Percentiles rank a stretch among this genome's conserved stretches.
These are phyloP conservation scores for Mionectes macconnelli DNA, from an alignment of 2,113 vertebrate species.

Conservation along the genomic window DNA sequence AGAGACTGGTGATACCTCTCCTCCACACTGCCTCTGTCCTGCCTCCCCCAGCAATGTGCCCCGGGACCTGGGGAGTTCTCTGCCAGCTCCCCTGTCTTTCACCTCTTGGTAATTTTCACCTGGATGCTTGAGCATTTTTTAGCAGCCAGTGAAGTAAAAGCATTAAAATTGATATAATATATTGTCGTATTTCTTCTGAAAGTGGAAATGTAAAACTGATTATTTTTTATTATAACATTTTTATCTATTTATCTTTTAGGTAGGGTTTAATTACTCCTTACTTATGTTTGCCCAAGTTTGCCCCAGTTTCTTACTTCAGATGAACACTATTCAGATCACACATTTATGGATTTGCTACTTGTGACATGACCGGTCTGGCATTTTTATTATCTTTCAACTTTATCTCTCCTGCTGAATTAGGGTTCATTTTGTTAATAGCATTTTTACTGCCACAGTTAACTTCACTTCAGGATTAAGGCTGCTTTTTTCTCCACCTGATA, in stretches of 20 bases:
- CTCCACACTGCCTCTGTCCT: background rate
- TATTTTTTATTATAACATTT: background rate
- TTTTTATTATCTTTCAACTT: conserved; percentile 10
- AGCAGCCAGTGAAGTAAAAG: background rate
- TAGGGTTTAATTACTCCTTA: conserved; percentile 10
- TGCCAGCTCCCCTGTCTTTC: background rate
- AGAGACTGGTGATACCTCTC: background rate
- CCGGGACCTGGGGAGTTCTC: background rate
- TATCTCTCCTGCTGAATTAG: background rate
- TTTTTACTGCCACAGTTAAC: background rate
- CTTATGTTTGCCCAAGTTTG: conserved; percentile 14
- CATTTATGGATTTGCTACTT: background rate
- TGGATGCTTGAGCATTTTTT: background rate
- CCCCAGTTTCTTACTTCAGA: background rate
- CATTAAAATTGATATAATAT: background rate
- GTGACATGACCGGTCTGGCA: background rate
- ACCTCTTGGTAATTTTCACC: background rate
- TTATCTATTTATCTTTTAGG: background rate
- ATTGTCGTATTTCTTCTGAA: background rate
- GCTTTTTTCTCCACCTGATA: background rate
- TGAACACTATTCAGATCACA: background rate
- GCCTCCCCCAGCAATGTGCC: fast-evolving
- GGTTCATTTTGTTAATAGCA: background rate
- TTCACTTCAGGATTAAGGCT: background rate
- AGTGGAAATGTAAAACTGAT: background rate